Percentiles rank a stretch among this genome's conserved stretches.
phyloP scores from a whole-genome alignment of 2,797 vertebrate genomes.

The Thripadectes ignobilis region DNA sequence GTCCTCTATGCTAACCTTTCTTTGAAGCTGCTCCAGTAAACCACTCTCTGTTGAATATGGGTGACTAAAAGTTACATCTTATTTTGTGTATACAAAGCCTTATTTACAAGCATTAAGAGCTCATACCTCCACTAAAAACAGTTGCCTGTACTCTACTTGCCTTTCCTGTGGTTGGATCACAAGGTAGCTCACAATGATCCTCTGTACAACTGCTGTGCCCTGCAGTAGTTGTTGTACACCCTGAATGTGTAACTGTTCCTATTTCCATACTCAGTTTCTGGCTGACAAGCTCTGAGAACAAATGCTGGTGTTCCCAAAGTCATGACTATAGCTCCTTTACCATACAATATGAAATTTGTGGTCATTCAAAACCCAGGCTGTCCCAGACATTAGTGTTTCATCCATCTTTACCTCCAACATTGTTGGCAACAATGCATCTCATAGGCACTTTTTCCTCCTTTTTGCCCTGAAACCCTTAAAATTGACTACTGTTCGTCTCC shows the following conservation, averaged over 20 bases:
- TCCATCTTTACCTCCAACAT: background rate
- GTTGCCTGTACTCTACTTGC: conserved; percentile 28
- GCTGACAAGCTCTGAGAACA: background rate
- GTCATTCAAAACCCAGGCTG: background rate
- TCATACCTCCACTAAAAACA: conserved; percentile 46
- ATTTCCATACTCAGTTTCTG: background rate
- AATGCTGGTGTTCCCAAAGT: background rate
- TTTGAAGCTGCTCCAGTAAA: conserved; percentile 62
- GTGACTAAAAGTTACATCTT: conserved; percentile 53
- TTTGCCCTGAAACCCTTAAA: background rate
- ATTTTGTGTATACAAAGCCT: conserved; percentile 60
- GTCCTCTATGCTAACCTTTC: conserved; percentile 17
- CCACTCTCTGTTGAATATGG: background rate
- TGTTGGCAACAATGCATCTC: background rate
- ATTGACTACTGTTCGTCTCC: background rate
- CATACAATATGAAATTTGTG: background rate
- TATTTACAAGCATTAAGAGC: conserved; percentile 49
- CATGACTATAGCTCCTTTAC: background rate
- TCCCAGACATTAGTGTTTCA: background rate
- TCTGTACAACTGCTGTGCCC: conserved; percentile 25
- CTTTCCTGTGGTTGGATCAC: conserved; percentile 37
- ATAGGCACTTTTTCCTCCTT: background rate
- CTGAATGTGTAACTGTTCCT: background rate
- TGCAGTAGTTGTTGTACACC: background rate
- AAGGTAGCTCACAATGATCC: conserved; percentile 40